Evolutionary conservation across 2,888 invertebrate species (phyloP).

Genomic region (Eumerus sabulonum): DNA sequence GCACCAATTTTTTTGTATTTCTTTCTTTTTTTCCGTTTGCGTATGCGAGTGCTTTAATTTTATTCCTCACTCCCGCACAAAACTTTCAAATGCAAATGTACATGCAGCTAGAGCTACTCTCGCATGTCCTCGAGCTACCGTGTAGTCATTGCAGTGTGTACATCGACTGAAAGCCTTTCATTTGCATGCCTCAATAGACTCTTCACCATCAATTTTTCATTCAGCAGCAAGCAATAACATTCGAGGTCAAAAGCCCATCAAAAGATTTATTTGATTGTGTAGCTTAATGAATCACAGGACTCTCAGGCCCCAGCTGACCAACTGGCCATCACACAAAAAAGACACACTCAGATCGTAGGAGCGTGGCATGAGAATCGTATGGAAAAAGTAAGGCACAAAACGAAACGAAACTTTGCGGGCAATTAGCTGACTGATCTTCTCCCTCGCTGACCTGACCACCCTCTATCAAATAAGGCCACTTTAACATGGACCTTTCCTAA

Average conservation of each 20-base stretch:
- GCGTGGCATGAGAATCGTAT: too few species aligned
- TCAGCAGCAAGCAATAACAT: conserved; percentile 66
- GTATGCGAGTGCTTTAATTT: too few species aligned
- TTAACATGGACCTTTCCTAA: conserved; percentile 48
- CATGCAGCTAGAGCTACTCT: not conserved
- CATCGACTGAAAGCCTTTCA: conserved; percentile 41
- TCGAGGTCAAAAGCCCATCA: conserved; percentile 67
- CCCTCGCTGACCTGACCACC: conserved; percentile 66
- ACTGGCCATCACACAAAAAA: conserved; percentile 4
- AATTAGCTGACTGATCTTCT: conserved; percentile 69
- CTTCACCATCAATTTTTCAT: conserved; percentile 64
- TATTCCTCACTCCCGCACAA: too few species aligned
- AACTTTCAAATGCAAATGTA: conserved; percentile 1
- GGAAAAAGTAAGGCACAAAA: conserved; percentile 23
- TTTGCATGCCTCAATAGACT: conserved; percentile 65
- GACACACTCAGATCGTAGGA: conserved; percentile 31
- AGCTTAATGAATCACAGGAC: conserved; percentile 66
- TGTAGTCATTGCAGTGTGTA: too few species aligned
- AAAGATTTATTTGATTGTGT: conserved; percentile 69
- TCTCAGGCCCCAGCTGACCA: conserved; percentile 49
- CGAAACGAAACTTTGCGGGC: conserved; percentile 56
- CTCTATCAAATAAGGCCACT: conserved; percentile 66
- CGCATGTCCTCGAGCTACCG: too few species aligned
- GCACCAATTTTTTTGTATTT: too few species aligned
- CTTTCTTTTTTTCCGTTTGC: too few species aligned